Base-by-base conservation (phyloP, 2,888 invertebrate genomes). In the Apodemia zela region DNA sequence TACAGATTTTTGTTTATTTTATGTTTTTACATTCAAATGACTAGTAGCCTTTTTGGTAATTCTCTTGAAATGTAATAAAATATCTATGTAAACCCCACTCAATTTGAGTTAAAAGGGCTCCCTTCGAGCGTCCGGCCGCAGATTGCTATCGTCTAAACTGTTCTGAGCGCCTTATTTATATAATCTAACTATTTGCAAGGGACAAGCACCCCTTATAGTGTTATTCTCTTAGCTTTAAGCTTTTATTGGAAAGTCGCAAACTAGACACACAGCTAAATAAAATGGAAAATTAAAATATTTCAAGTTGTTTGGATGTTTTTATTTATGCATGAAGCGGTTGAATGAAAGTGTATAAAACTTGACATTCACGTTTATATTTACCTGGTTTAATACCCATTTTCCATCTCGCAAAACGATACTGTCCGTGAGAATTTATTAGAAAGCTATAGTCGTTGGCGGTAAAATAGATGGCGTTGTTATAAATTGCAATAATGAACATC, bases 141-240 rank as follows among this genome's bases (percentile, higher is more conserved):
- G 89, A 89, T 89, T 80, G 74, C 83, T 84, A 89, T 89, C 89
- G 80, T 73, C 74, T 77, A 81, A 82, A 82, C 82, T 80, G 82
- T 84, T 82, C 81, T 79, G 83, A 80, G 81, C 85, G 87, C 82
- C 86, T 89, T 90, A 90, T 90, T 90, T 90, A 89, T 89, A 88
- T 89, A 89, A 91, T 89, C 88, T 89, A 83, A 87, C 88, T 87
- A 86, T 89, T 89, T 87, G 85, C 76, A 79, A 84, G 87, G 89
- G 87, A 88, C 87, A 84, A 85, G 82, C 85, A 85, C 85, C 85
- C 89, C 79, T 84, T 79, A 78, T 76, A 72, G 75, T 75, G 75
- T 75, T 79, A 75, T 78, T 79, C 76, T 75, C 72, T 68, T 68
- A 63, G 63, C 63, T 63, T 54, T 58, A 57, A 62, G 35, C 47